These are phyloP conservation scores for Halcyon leucocephala DNA, from an alignment of 2,797 vertebrate species.

Conservation along the genomic window DNA sequence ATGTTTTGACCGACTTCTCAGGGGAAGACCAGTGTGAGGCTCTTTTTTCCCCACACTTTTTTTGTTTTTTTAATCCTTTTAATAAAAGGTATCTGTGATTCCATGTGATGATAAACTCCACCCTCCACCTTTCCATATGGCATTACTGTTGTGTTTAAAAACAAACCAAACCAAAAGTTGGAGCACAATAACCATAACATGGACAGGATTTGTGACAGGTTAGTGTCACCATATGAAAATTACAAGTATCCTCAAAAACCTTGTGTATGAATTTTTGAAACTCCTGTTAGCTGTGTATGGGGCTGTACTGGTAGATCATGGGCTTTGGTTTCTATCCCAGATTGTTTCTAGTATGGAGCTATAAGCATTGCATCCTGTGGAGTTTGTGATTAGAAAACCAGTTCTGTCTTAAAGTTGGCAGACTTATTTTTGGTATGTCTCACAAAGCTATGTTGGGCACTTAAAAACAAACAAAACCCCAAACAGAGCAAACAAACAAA, in stretches of 20 bases:
- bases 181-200: not conserved
- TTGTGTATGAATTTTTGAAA: not conserved
- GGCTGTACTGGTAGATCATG: not conserved
- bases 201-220: not conserved
- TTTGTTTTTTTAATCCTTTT: not conserved
- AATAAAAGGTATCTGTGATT: not conserved
- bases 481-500: not conserved
- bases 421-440: not conserved
- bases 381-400: not conserved
- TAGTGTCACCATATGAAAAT: not conserved
- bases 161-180: not conserved
- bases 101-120: not conserved
- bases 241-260: not conserved
- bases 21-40: not conserved
- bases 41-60: too few relatives aligned
- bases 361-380: not conserved
- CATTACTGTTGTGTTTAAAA: not conserved
- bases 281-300: not conserved
- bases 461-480: not conserved
- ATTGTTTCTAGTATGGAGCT: not conserved
- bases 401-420: not conserved
- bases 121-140: not conserved
- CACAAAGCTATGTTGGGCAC: not conserved
- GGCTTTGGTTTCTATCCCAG: not conserved
- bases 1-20: not conserved